These are phyloP conservation scores for Hexactinellida sp. DNA, from an alignment of 37 sponge, comb jelly and placozoan species.

Conservation along the genomic window DNA sequence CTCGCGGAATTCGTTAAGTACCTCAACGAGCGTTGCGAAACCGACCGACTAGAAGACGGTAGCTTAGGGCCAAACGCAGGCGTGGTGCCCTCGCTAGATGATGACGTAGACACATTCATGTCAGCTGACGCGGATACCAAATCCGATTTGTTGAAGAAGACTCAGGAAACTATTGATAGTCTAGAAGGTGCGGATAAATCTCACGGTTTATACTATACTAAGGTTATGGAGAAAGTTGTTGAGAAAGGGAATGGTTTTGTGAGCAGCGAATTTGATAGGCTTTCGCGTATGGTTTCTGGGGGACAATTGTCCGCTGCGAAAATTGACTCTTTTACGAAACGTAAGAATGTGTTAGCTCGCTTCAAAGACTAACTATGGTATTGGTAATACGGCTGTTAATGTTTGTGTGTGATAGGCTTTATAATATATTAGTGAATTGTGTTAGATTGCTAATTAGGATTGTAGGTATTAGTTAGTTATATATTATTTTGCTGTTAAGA, in stretches of 20 bases:
- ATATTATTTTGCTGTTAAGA: no score
- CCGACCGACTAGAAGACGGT: conserved; percentile 44
- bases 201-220: conserved; percentile 61
- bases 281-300: conserved; percentile 56
- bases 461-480: no score
- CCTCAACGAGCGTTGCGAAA: conserved; percentile 70
- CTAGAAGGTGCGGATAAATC: not conserved
- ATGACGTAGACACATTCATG: not conserved
- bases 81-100: not conserved
- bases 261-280: conserved; percentile 50
- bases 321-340: conserved; percentile 66
- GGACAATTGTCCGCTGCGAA: conserved; percentile 71
- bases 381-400: no score
- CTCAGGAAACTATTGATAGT: not conserved
- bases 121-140: not conserved
- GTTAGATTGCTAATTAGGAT: no score
- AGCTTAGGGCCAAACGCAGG: conserved; percentile 40
- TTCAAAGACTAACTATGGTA: conserved; percentile 62
- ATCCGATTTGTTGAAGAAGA: not conserved
- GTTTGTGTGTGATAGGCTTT: no score
- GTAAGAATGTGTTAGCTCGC: conserved; percentile 62
- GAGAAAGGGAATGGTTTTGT: conserved; percentile 65
- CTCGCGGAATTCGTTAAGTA: conserved; percentile 51
- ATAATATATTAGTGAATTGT: no score
- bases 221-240: conserved; percentile 84